phyloP scores from a whole-genome alignment of 2,888 invertebrate species.

The Ischnura elegans region DNA sequence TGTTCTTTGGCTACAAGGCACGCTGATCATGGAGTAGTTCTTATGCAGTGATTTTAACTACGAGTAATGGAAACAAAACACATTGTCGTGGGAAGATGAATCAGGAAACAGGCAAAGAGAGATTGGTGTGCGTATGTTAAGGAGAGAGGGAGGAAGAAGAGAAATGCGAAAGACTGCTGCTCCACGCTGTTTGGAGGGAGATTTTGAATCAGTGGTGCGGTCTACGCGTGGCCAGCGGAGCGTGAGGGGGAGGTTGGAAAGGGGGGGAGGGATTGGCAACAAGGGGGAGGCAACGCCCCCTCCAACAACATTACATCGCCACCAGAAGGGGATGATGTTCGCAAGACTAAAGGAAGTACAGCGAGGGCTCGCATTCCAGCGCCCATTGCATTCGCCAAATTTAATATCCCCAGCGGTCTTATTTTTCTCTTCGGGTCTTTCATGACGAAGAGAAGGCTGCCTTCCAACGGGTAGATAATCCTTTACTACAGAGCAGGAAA shows the following conservation, averaged over 20 bases:
- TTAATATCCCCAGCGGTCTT: background rate
- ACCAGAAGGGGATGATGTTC: background rate
- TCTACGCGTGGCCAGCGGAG: background rate
- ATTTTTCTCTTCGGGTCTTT: background rate
- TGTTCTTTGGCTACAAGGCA: too few species aligned
- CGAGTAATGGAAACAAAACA: background rate
- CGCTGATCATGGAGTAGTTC: too few species aligned
- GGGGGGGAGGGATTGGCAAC: background rate
- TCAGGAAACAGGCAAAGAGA: background rate
- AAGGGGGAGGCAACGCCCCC: background rate
- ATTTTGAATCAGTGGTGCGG: constrained; percentile 46
- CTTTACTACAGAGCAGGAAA: background rate
- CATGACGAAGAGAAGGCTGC: background rate
- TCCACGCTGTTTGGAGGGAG: too few species aligned
- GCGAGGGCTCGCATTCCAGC: background rate
- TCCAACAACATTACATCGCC: background rate
- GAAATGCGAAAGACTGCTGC: background rate
- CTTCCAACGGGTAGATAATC: background rate
- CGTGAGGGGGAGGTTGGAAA: too few species aligned
- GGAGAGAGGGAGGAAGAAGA: background rate
- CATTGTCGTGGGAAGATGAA: background rate
- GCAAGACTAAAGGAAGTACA: background rate
- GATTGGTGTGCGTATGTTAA: background rate
- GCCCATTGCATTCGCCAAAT: background rate
- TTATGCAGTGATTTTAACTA: too few species aligned